Evolutionary conservation across 2,888 invertebrate genomes (phyloP).

Genomic region (Hecatera dysodea): DNA sequence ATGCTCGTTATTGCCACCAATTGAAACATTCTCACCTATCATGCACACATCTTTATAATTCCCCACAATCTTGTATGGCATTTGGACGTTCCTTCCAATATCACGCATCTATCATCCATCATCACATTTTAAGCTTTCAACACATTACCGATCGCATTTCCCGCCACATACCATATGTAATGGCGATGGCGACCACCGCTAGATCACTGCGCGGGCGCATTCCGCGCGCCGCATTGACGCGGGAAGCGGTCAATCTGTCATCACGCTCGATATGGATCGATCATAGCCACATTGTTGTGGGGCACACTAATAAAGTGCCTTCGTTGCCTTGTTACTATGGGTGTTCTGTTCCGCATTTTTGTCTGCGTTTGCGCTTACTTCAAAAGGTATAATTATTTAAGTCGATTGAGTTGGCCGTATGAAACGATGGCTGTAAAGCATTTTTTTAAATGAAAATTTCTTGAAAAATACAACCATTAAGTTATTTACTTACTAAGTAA

Average conservation of each 20-base stretch:
- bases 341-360: conserved; percentile 44
- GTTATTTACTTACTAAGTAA: too few relatives aligned
- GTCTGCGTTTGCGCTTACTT: not conserved
- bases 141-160: conserved; percentile 76
- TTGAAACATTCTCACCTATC: conserved; percentile 32
- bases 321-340: conserved; percentile 40
- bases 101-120: conserved; percentile 65
- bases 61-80: conserved; percentile 36
- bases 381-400: not conserved
- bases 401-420: not conserved
- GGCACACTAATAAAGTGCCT: conserved; percentile 58
- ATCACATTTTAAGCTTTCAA: conserved; percentile 74
- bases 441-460: not conserved
- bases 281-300: conserved; percentile 70
- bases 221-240: conserved; percentile 65
- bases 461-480: not conserved
- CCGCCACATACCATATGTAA: conserved; percentile 78
- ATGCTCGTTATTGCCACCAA: conserved; percentile 31
- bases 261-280: conserved; percentile 75
- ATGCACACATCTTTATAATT: conserved; percentile 47
- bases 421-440: not conserved
- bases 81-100: conserved; percentile 50
- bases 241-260: conserved; percentile 75
- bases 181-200: conserved; percentile 72
- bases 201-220: conserved; percentile 71